A percentile compares a stretch with the other conserved stretches of the same genome.
Evolutionary conservation across 2,888 invertebrate species (phyloP).

Genomic region (Thera britannica): DNA sequence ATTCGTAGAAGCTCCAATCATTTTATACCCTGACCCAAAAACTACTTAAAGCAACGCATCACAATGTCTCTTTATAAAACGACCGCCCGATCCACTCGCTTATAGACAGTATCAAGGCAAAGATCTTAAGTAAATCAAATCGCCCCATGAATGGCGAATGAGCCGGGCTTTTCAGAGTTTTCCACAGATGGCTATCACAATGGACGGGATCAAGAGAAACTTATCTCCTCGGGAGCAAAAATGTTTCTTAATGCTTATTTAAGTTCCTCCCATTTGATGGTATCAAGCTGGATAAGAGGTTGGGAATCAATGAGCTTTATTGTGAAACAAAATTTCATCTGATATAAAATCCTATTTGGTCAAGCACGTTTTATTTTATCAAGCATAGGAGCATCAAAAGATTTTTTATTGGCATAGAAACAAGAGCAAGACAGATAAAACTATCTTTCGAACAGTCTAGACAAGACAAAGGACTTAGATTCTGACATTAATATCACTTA

Average conservation of each 20-base stretch:
- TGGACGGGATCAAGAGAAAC: conserved; percentile 79
- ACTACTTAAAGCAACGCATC: conserved; percentile 39
- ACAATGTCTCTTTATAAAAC: conserved; percentile 68
- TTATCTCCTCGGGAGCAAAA: conserved; percentile 77
- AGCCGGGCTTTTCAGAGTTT: conserved; percentile 78
- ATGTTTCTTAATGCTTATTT: conserved; percentile 82
- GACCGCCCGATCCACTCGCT: conserved; percentile 69
- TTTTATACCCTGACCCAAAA: conserved; percentile 29
- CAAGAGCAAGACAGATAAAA: not conserved
- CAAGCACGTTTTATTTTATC: not conserved
- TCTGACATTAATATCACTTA: conserved; percentile 22
- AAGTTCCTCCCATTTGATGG: conserved; percentile 76
- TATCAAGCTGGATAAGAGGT: conserved; percentile 52
- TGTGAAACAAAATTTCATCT: not conserved
- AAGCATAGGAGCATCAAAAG: not conserved
- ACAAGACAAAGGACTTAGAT: conserved; percentile 25
- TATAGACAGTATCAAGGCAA: conserved; percentile 79
- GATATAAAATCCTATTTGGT: not conserved
- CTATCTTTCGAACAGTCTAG: conserved; percentile 27
- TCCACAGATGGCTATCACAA: conserved; percentile 82
- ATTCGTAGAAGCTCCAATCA: not conserved
- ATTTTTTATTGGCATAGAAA: not conserved
- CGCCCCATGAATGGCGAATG: conserved; percentile 82
- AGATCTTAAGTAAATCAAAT: conserved; percentile 85
- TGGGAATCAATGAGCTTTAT: conserved; percentile 3